Conservation (phyloP, 2,888 invertebrate species). For the Lasioglossum pauxillum region DNA sequence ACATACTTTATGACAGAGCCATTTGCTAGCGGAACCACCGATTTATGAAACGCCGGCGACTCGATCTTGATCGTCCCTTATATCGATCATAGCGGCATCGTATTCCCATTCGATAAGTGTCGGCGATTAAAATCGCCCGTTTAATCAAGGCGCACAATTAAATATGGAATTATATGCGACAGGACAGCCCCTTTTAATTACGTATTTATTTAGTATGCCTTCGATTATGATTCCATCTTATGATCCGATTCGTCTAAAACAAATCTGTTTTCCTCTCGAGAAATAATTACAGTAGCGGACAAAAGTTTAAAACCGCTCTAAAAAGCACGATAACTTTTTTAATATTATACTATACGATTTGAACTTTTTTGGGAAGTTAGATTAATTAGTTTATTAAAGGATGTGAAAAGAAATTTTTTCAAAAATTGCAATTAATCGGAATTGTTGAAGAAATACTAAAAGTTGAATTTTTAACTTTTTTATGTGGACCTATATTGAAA, state of each 20-base stretch:
- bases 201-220: conserved; percentile 18
- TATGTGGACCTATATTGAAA: too few species aligned
- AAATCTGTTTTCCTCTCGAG: background rate
- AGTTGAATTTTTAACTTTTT: too few species aligned
- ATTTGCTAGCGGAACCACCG: conserved; percentile 10
- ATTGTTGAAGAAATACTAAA: too few species aligned
- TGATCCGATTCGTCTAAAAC: background rate
- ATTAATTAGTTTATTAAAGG: too few species aligned
- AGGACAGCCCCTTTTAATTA: conserved; percentile 35
- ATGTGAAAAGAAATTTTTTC: too few species aligned
- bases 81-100: conserved; percentile 8
- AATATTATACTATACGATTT: too few species aligned
- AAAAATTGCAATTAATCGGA: too few species aligned
- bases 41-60: background rate
- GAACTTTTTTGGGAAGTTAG: too few species aligned
- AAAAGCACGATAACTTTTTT: too few species aligned
- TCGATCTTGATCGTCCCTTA: conserved; percentile 8
- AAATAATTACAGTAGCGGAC: too few species aligned
- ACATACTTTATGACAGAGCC: background rate
- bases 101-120: conserved; percentile 36
- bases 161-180: conserved; percentile 31
- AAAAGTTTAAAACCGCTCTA: too few species aligned
- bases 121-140: conserved; percentile 35
- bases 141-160: conserved; percentile 38
- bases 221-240: background rate